These are phyloP conservation scores for Heterochromis multidens DNA, from an alignment of 2,113 vertebrate genomes.

Conservation along the genomic window DNA sequence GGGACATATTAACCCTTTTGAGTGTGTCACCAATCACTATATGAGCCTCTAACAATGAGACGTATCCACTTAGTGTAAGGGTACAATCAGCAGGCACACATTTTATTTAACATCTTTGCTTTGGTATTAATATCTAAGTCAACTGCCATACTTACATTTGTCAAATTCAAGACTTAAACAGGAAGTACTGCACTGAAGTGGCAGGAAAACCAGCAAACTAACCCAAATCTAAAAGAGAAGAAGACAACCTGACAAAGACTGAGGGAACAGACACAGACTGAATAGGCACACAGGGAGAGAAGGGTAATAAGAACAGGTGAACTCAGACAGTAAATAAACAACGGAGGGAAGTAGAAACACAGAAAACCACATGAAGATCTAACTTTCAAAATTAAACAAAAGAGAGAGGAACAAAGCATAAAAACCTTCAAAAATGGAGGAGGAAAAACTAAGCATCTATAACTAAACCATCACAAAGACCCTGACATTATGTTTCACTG, in stretches of 20 bases:
- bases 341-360: neutral
- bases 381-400: neutral
- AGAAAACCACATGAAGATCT: neutral
- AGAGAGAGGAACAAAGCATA: neutral
- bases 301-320: neutral
- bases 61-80: neutral
- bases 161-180: neutral
- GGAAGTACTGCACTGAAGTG: neutral
- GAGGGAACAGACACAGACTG: neutral
- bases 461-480: neutral
- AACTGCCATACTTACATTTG: neutral
- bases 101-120: neutral
- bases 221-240: neutral
- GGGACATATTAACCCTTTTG: neutral
- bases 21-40: neutral
- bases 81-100: neutral
- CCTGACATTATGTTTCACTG: neutral
- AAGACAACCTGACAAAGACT: neutral
- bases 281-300: neutral
- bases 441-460: neutral
- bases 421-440: neutral
- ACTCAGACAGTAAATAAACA: neutral
- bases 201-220: neutral
- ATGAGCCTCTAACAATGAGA: neutral
- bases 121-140: neutral